A percentile compares a stretch with the other conserved stretches of the same genome.
Conservation (phyloP, 2,888 invertebrate genomes). For the Amphipoea lucens region DNA sequence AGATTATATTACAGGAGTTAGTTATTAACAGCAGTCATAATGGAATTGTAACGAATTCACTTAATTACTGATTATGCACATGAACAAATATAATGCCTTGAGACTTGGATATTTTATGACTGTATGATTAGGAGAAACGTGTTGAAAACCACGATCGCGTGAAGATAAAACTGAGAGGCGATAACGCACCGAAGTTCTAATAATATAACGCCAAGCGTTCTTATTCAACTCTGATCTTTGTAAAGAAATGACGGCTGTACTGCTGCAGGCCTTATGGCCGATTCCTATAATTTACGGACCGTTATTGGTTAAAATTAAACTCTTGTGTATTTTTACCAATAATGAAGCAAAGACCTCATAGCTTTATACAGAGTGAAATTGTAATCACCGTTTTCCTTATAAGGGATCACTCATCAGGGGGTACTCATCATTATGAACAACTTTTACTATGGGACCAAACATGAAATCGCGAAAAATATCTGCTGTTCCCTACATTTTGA, state of each 20-base stretch:
- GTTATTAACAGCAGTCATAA: slow-evolving; percentile 55
- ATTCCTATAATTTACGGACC: background rate
- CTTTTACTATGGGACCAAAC: too few species aligned
- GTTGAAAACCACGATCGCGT: slow-evolving; percentile 55
- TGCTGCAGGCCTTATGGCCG: background rate
- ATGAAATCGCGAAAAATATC: too few species aligned
- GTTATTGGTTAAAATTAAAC: too few species aligned
- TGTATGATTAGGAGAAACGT: slow-evolving; percentile 48
- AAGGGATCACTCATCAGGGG: too few species aligned
- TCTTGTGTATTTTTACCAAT: too few species aligned
- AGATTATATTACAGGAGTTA: slow-evolving; percentile 64
- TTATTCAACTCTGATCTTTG: slow-evolving; percentile 19
- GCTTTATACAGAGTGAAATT: too few species aligned
- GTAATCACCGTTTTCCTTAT: too few species aligned
- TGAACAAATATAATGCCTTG: slow-evolving; percentile 49
- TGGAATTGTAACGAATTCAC: slow-evolving; percentile 48
- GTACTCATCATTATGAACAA: too few species aligned
- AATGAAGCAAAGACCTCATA: too few species aligned
- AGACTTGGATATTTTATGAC: slow-evolving; percentile 49
- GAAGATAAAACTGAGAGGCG: slow-evolving; percentile 48
- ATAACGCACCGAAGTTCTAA: slow-evolving; percentile 34
- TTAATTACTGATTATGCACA: slow-evolving; percentile 53
- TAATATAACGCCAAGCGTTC: slow-evolving; percentile 6
- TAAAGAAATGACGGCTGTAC: background rate
- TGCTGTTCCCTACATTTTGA: too few species aligned